Conservation (phyloP, 1,140 invertebrate species). For the Drosophila mojavensis region DNA sequence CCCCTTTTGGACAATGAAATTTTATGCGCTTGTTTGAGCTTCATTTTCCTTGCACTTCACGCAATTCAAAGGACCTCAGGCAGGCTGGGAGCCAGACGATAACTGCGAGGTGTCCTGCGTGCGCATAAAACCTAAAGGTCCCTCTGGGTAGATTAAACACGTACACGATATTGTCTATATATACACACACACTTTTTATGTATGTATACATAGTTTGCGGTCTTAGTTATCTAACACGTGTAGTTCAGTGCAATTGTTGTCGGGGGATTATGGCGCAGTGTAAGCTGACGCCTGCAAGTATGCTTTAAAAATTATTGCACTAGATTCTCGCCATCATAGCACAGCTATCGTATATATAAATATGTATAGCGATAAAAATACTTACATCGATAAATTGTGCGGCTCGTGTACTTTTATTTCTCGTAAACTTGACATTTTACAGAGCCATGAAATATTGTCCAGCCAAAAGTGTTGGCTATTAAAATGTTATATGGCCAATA, state of each 20-base stretch:
- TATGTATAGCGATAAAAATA: not conserved
- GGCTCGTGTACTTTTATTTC: not conserved
- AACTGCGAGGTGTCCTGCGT: constrained; percentile 59
- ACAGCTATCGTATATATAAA: not conserved
- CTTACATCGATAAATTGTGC: constrained; percentile 20
- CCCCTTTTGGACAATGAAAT: constrained; percentile 47
- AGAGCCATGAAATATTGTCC: not conserved
- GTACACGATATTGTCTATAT: constrained; percentile 49
- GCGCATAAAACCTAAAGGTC: constrained; percentile 73
- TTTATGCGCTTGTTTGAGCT: constrained; percentile 46
- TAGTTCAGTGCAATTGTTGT: constrained; percentile 17
- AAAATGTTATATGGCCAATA: constrained; percentile 29
- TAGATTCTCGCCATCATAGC: constrained; percentile 28
- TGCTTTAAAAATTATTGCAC: constrained; percentile 50
- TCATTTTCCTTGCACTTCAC: constrained; percentile 53
- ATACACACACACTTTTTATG: constrained; percentile 8
- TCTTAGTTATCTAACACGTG: constrained; percentile 44
- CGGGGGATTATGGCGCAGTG: constrained; percentile 53
- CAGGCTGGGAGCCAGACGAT: constrained; percentile 34
- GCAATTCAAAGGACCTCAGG: constrained; percentile 19
- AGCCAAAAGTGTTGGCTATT: constrained; percentile 5
- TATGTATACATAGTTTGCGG: constrained; percentile 33
- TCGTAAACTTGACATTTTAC: constrained; percentile 20
- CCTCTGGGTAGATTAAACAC: constrained; percentile 76
- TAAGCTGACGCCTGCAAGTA: constrained; percentile 59